Evolutionary conservation across 2,888 invertebrate species (phyloP), one percentile per base, ranked within the genome.

Genomic region (Monochamus alternatus): DNA sequence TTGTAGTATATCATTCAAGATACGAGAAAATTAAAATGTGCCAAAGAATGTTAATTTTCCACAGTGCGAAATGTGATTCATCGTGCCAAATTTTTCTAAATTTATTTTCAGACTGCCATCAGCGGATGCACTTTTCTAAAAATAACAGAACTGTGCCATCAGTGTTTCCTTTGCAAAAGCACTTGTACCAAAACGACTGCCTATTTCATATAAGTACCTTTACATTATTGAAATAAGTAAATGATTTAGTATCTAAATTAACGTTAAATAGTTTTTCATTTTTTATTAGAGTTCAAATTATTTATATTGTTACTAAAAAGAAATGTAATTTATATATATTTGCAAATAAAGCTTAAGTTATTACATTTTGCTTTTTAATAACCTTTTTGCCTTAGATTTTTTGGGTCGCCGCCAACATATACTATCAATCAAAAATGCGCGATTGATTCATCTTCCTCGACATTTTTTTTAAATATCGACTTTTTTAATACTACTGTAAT

Each of bases 341-440:
- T 87, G 85, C 87, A 87, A 87, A 88, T 87, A 87, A 88, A 83
- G 85, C 82, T 86, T 87, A 84, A 87, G 86, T 87, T 88, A 87
- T 86, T 84, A 84, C 75, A 84, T 81, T 83, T 81, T 79, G 87
- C 86, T 87, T 88, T 87, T 88, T 84, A 86, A 84, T 87, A 79
- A 83, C 85, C 85, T 84, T 76, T 82, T 79, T 77, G 80, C 81
- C 77, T 75, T 77, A 64, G 75, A 70, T 78, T 77, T 69, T n/a
- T 52, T 62, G 52, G 68, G 66, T 73, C 77, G 77, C 75, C 73
- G 70, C 76, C 75, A 79, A 79, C 71, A 75, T 78, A 74, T 75
- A 78, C 47, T 47, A 65, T 38, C 38, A 7, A 38, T 38, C 4
- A 7, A 38, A 1, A 7, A 22, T 22, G 1, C 22, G 22, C 22